Evolutionary conservation across 2,113 vertebrate species (phyloP).

Genomic region (Suncus etruscus): DNA sequence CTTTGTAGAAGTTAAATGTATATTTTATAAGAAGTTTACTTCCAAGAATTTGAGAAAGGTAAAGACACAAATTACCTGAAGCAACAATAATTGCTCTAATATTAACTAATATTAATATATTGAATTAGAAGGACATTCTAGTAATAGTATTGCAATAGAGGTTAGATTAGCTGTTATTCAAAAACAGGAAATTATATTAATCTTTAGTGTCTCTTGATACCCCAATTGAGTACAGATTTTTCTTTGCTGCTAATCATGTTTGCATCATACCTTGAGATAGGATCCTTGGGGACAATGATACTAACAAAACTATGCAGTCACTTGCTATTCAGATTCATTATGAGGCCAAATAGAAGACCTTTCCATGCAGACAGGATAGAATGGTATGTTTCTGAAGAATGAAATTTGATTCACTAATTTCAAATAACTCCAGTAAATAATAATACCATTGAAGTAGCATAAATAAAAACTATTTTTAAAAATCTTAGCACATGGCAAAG

Average conservation of each 20-base stretch:
- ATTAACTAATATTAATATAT: no score
- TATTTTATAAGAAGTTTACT: no score
- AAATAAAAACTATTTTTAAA: neutral
- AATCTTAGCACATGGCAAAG: no score
- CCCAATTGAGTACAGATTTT: neutral
- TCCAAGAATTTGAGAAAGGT: no score
- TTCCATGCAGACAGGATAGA: neutral
- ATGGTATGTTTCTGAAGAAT: neutral
- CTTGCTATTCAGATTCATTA: accelerated
- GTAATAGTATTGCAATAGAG: no score
- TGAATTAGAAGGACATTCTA: no score
- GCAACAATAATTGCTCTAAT: no score
- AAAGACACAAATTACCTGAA: no score
- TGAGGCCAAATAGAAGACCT: neutral
- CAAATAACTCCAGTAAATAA: no score
- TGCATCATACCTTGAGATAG: neutral
- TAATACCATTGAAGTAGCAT: neutral
- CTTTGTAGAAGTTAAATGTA: no score
- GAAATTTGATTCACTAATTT: neutral
- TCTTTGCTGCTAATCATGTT: neutral
- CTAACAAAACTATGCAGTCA: conserved; percentile 7
- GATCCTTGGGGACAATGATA: conserved; percentile 31
- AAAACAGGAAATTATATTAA: neutral
- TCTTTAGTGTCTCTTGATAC: neutral
- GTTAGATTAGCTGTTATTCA: neutral